A percentile compares a stretch with the other conserved stretches of the same genome.
Evolutionary conservation across 2,113 vertebrate species (phyloP).

Genomic region (Clarias batrachus): DNA sequence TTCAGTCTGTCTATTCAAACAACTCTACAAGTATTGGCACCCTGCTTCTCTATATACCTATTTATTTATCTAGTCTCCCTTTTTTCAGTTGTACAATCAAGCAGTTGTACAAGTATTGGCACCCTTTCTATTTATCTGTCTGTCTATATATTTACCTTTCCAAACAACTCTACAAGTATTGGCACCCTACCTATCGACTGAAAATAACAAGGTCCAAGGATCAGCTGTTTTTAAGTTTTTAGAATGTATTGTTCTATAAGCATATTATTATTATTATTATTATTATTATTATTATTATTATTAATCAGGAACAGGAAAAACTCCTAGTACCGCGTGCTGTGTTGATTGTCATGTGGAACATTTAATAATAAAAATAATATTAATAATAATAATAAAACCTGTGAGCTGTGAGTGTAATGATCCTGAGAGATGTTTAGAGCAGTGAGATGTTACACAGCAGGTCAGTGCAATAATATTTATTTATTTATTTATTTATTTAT

Average conservation of each 20-base stretch:
- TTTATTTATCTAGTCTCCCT: neutral
- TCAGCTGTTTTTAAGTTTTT: neutral
- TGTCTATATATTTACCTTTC: neutral
- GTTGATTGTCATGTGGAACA: neutral
- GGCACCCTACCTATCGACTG: neutral
- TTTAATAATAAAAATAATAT: too few relatives aligned
- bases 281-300: conserved; percentile 14
- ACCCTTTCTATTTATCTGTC: neutral
- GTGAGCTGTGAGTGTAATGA: neutral
- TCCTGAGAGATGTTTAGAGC: neutral
- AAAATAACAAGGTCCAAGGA: neutral
- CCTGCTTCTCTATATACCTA: neutral
- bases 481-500: neutral
- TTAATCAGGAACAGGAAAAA: neutral
- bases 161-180: neutral
- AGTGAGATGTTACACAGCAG: neutral
- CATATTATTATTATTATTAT: neutral
- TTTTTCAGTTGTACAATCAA: neutral
- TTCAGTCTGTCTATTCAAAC: too few relatives aligned
- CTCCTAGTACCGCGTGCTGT: neutral
- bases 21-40: too few relatives aligned
- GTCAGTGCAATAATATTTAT: neutral
- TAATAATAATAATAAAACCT: neutral
- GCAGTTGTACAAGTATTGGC: too few relatives aligned
- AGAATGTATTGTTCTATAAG: neutral